Evolutionary conservation across 2,888 invertebrate genomes (phyloP), one percentile per base, ranked within the genome.

Genomic region (Sylvicola cinctus): DNA sequence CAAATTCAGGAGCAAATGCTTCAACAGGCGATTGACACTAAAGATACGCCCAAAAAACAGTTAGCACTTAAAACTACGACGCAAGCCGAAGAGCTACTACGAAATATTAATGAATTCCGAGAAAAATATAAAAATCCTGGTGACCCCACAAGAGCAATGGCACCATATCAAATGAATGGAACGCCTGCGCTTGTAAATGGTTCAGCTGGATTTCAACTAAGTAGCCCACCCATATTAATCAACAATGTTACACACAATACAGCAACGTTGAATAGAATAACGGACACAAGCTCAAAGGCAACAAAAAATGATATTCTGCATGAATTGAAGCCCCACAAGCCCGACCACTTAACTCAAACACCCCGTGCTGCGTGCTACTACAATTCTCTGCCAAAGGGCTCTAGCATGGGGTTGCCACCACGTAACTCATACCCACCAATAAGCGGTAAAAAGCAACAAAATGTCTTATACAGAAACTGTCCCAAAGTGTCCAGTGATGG

Each of bases 341-440:
- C 6, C n/a, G 10, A 11, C 28, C 12, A 28, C 6, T n/a, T 13
- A n/a, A 7, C 28, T 4, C 28, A 5, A 5, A 28, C 12, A 13
- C 12, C n/a, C 4, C n/a, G 14, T 11, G 4, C 7, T 25, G 36
- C 35, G 14, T 38, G 37, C 16, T 50, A 49, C 31, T 58, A 55
- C 33, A 58, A 57, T 31, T 57, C 58, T 4, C 39, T 59, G 40
- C 59, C 58, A 8, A 58, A 58, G 41, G 48, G 48, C 14, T 42
- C 63, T 51, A 65, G 65, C 55, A 63, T 65, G 46, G 61, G 63
- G 60, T 60, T 67, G 52, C 66, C 68, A 49, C 68, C 69, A 32
- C 61, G 68, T 48, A 68, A 69, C 58, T 68, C 68, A 45, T 69
- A 68, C 52, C 69, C 68, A 45, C 66, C 68, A 30, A 63, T 67